Evolutionary conservation across 1,140 invertebrate genomes (phyloP).

Genomic region (Cydia fagiglandana): DNA sequence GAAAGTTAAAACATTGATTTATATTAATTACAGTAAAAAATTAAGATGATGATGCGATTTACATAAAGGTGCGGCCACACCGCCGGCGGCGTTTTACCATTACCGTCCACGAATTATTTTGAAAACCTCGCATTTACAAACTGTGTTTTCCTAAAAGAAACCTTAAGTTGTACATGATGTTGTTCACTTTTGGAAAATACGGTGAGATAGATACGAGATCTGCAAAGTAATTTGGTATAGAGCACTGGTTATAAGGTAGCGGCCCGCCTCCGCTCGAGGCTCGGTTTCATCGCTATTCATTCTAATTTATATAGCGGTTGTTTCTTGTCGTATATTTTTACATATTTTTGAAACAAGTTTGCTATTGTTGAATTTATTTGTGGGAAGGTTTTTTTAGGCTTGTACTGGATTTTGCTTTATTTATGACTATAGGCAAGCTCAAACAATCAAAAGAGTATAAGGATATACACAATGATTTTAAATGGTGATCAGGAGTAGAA

Average conservation of each 20-base stretch:
- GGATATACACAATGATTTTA: too few species aligned
- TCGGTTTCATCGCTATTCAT: not conserved
- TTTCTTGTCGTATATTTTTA: not conserved
- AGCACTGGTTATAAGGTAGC: slow-evolving; percentile 36
- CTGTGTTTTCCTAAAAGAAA: not conserved
- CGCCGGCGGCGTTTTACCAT: slow-evolving; percentile 40
- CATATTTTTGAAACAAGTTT: slow-evolving; percentile 6
- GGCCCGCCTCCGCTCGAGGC: slow-evolving; percentile 33
- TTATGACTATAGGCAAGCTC: not conserved
- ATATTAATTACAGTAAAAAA: slow-evolving; percentile 32
- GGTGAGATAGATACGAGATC: not conserved
- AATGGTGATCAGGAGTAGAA: too few species aligned
- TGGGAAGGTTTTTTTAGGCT: not conserved
- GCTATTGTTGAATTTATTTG: not conserved
- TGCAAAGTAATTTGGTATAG: not conserved
- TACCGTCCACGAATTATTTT: not conserved
- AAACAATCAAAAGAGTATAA: not conserved
- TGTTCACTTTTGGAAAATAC: not conserved
- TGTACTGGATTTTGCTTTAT: not conserved
- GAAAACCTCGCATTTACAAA: not conserved
- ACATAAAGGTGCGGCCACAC: slow-evolving; percentile 43
- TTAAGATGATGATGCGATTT: slow-evolving; percentile 22
- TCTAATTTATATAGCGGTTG: slow-evolving; percentile 19
- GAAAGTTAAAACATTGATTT: slow-evolving; percentile 21
- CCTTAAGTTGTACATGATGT: not conserved